Percentiles rank a stretch among this genome's conserved stretches.
These are phyloP conservation scores for Leptinotarsa lineolata DNA, from an alignment of 1,140 invertebrate genomes.

Conservation along the genomic window DNA sequence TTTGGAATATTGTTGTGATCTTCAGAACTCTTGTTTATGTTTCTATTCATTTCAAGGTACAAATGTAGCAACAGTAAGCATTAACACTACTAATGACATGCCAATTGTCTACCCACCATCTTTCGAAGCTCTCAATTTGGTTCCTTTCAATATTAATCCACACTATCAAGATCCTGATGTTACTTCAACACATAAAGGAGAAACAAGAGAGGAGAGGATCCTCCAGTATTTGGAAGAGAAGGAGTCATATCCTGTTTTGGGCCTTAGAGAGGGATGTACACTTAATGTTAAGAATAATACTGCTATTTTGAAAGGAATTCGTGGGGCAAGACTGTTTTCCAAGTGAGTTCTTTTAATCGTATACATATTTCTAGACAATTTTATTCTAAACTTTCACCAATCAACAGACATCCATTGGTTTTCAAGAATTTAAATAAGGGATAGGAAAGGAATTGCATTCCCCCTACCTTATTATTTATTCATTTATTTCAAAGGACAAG, in stretches of 20 bases:
- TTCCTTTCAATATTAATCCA: constrained; percentile 86
- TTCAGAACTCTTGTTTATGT: too few relatives aligned
- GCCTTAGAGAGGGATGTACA: constrained; percentile 72
- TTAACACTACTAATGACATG: constrained; percentile 86
- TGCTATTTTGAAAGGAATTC: constrained; percentile 65
- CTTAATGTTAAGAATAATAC: constrained; percentile 66
- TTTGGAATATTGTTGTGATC: too few relatives aligned
- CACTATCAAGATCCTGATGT: constrained; percentile 74
- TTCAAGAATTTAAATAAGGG: neutral
- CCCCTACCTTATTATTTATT: too few relatives aligned
- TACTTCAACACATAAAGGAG: constrained; percentile 72
- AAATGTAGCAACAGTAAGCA: constrained; percentile 78
- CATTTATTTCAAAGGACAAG: too few relatives aligned
- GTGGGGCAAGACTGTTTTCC: constrained; percentile 68
- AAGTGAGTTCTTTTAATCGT: constrained; percentile 59
- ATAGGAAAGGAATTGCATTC: neutral
- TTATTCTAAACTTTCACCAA: neutral
- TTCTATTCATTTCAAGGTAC: constrained; percentile 53
- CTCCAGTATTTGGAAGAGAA: constrained; percentile 68
- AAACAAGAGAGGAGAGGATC: constrained; percentile 74
- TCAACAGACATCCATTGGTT: neutral
- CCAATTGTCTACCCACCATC: constrained; percentile 77
- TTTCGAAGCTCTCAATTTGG: constrained; percentile 73
- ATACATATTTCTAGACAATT: neutral
- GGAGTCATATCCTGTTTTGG: constrained; percentile 64